Evolutionary conservation across 2,888 invertebrate species (phyloP), one percentile per base, ranked within the genome.

Genomic region (Temnothorax ravouxi): DNA sequence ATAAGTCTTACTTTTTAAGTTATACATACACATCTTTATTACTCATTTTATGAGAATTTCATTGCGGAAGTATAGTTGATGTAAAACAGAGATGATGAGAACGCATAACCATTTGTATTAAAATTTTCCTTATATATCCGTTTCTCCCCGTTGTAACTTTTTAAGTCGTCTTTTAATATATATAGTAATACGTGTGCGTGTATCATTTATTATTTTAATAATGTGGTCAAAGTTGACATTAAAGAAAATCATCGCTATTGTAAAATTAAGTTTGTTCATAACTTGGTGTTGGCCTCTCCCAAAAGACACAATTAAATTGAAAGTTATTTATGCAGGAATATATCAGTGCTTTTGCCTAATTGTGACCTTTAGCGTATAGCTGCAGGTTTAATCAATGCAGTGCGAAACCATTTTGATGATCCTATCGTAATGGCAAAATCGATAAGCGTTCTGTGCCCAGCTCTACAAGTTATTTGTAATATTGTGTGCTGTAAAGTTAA

Each of bases 341-440:
- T 71, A 71, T 34, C 71, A 54, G 13, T 71, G 54, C 9, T 71
- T 71, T n/a, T 38, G 21, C 4, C 1, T 71, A 54, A 38, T 38
- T 54, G n/a, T 71, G 8, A 38, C 38, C 0, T 21, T 15, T n/a
- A 9, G 71, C 38, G 21, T 71, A n/a, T n/a, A 15, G 21, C 71
- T 6, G 15, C 9, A 34, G 56, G 56, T 11, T 18, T 74, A 2
- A 54, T 74, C 13, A 44, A 80, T 71, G 52, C 88, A 0, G 69
- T 84, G 13, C 59, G 52, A 34, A 64, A 76, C 25, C 67, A 83
- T 59, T 67, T 66, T 0, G 41, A 61, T 11, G 59, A 90, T 67
- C 61, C 84, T 5, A 11, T 84, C 1, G 52, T 86, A 29, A 61
- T 86, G 21, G 79, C 84, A 9, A 83, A 88, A 75, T 83, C 89